A percentile compares a stretch with the other conserved stretches of the same genome.
phyloP scores from a whole-genome alignment of 2,113 vertebrate species.

The Piaya cayana region DNA sequence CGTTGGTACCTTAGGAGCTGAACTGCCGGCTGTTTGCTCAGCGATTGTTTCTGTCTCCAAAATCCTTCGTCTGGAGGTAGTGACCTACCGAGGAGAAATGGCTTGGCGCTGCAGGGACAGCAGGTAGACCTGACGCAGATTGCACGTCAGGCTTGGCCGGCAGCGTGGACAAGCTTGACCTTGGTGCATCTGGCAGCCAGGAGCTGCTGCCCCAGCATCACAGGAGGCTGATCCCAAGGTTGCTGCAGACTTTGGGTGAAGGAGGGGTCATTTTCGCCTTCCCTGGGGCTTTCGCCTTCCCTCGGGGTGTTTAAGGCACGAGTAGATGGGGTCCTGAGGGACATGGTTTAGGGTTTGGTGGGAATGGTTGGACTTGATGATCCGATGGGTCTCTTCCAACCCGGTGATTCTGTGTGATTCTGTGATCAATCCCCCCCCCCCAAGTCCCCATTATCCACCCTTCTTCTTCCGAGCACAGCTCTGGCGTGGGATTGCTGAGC shows the following conservation, averaged over 20 bases:
- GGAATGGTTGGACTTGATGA: too few species aligned
- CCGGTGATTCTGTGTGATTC: too few species aligned
- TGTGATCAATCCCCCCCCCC: too few species aligned
- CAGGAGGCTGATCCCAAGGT: background rate
- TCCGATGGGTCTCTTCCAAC: too few species aligned
- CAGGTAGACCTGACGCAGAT: background rate
- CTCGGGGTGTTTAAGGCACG: too few species aligned
- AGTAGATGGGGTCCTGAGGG: too few species aligned
- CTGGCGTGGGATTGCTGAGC: background rate
- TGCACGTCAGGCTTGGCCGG: background rate
- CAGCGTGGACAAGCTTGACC: background rate
- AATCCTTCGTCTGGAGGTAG: background rate
- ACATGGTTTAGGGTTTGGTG: too few species aligned
- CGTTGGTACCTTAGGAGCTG: background rate
- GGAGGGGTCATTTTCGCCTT: background rate
- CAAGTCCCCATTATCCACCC: background rate
- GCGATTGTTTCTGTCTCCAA: background rate
- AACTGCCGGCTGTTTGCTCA: background rate
- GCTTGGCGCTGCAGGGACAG: background rate
- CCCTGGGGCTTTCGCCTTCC: too few species aligned
- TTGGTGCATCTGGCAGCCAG: background rate
- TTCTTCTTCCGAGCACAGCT: background rate
- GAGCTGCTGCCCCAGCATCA: accelerated
- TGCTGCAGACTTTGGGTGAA: background rate
- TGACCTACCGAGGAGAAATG: background rate